Base-by-base conservation (phyloP, 2,113 vertebrate genomes). In the Gobio gobio region DNA sequence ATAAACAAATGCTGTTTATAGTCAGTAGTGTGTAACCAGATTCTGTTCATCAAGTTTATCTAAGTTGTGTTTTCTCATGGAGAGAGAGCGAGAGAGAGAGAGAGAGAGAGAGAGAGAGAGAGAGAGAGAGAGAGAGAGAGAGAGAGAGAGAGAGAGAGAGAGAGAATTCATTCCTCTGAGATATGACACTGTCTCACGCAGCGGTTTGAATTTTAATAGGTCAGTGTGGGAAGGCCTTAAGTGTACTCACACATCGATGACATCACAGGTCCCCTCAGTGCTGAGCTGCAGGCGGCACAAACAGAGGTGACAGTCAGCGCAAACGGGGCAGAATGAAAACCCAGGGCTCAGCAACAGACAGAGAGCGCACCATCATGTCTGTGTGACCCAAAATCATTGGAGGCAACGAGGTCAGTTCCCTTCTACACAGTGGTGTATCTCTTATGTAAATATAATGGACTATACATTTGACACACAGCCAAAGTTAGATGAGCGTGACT, bases 181-280 rank as follows among this genome's bases (percentile, higher is more conserved):
- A 78, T 59, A 59, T n/a, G 76, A 59, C 51, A n/a, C 54, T 43
- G 76, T 59, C 51, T 59, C 76, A 6, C 20, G 1, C 33, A 59
- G 24, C 20, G 54, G 18, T 59, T 78, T 58, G 76, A 78, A 43
- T 78, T 78, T 78, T 59, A 59, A 78, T 78, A 36, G 76, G 33
- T 78, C 26, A 3, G 54, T 78, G 76, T 59, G 47, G 74, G 49
- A 56, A 77, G 76, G 76, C 76, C 56, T 78, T 61, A 29, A 43
- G 33, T 78, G 76, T 54, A 49, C 76, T 59, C 76, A 61, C 20
- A 43, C 56, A 78, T 61, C 18, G 5, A 61, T 78, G 76, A 78
- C 76, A 78, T 78, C 56, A 78, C 56, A 40, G 76, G 33, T 78
- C 54, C 75, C 76, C 51, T 40, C 29, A 43, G 54, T 78, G 76